phyloP scores from a whole-genome alignment of 2,113 vertebrate species.

The Equus przewalskii region DNA sequence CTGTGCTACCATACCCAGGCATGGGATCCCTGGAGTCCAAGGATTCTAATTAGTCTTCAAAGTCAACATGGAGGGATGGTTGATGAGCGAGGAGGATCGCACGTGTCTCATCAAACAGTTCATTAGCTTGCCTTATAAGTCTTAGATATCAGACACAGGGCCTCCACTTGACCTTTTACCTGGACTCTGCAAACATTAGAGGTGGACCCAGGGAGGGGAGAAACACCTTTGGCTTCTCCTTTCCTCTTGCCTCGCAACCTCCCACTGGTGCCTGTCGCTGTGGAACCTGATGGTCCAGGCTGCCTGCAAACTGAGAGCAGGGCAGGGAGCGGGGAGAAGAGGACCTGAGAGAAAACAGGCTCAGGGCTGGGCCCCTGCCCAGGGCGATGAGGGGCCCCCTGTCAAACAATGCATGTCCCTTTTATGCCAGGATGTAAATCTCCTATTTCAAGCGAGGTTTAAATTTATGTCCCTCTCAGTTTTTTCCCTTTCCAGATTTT shows the following conservation, averaged over 20 bases:
- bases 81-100: background rate
- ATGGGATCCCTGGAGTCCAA: background rate
- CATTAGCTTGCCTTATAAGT: background rate
- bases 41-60: background rate
- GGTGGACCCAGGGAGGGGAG: background rate
- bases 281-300: background rate
- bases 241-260: background rate
- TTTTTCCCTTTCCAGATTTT: background rate
- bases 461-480: background rate
- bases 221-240: background rate
- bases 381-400: background rate
- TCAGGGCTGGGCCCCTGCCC: background rate
- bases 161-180: background rate
- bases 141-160: background rate
- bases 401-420: fast-evolving
- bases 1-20: background rate
- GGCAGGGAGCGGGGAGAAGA: background rate
- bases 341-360: background rate
- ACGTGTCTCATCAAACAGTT: background rate
- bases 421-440: background rate
- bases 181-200: background rate
- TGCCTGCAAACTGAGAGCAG: background rate
- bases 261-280: background rate
- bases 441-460: background rate
- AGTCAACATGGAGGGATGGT: background rate